Base-by-base conservation (phyloP, 2,888 invertebrate genomes). In the Operophtera brumata region DNA sequence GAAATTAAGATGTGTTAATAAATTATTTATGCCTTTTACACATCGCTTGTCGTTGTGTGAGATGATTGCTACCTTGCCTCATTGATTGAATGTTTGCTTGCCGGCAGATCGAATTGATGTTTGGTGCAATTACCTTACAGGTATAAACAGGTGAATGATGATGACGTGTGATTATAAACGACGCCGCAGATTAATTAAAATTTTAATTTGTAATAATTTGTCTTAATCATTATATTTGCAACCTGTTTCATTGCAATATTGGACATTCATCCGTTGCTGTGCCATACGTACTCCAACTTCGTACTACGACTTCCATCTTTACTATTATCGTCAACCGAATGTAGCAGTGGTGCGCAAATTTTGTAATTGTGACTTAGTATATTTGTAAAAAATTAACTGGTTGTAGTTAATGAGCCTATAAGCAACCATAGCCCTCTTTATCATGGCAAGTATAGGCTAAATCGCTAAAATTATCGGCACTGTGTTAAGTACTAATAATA, bases 51-150 rank as follows among this genome's bases (percentile, higher is more conserved):
- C 52, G 55, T 54, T 47, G 9, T 9, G 53, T 47, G 53, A 50
- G 60, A 59, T 49, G 57, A 62, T 61, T 58, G 53, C 57, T 44
- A 52, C 57, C 55, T 62, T 46, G 54, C 43, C 43, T 9, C 26
- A n/a, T 40, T 54, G 53, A 57, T 48, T 62, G 47, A 55, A 48
- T 54, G 55, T 50, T 43, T 54, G 37, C 36, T 26, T 10, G 36
- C 6, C 6, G 3, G 34, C n/a, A 35, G 40, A 34, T 45, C 50
- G 37, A 41, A 49, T 52, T 41, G 48, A 48, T 42, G 37, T 51
- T 44, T 47, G 43, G n/a, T 8, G 35, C 36, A 45, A 48, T 46
- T 30, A 30, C 7, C 30, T 34, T 34, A 34, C 11, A 34, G n/a
- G 34, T 34, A 41, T 36, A 28, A 50, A 47, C 47, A 50, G 40